A percentile compares a stretch with the other conserved stretches of the same genome.
phyloP scores from a whole-genome alignment of 2,888 invertebrate species.

The Mantis religiosa region DNA sequence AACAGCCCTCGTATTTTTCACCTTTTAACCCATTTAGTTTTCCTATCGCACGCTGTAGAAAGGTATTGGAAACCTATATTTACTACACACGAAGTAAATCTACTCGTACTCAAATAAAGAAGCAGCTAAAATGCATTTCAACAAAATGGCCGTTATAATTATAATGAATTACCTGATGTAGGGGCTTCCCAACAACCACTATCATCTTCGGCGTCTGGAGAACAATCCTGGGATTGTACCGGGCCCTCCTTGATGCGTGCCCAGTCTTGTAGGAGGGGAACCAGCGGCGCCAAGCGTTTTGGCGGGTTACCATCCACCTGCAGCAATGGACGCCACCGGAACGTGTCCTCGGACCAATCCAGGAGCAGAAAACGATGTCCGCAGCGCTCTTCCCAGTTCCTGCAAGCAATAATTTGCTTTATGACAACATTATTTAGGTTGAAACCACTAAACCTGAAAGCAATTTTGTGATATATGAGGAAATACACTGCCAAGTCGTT shows the following conservation, averaged over 20 bases:
- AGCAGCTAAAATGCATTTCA: too few species aligned
- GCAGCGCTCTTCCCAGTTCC: not conserved
- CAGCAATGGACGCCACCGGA: slow-evolving; percentile 8
- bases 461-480: too few species aligned
- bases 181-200: not conserved
- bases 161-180: not conserved
- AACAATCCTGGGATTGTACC: not conserved
- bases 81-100: too few species aligned
- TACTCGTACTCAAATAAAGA: too few species aligned
- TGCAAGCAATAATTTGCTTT: not conserved
- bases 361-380: slow-evolving; percentile 4
- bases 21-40: too few species aligned
- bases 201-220: not conserved
- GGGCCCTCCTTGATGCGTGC: slow-evolving; percentile 1
- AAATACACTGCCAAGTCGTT: too few species aligned
- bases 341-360: slow-evolving; percentile 16
- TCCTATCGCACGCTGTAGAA: too few species aligned
- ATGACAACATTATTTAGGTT: too few species aligned
- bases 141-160: too few species aligned
- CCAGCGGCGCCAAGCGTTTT: not conserved
- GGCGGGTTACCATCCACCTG: slow-evolving; percentile 5
- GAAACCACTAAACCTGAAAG: too few species aligned
- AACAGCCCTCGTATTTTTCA: too few species aligned
- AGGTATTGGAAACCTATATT: too few species aligned
- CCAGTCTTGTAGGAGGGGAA: slow-evolving; percentile 16